Conservation (phyloP, 2,797 vertebrate species). For the Geotrypetes seraphini region DNA sequence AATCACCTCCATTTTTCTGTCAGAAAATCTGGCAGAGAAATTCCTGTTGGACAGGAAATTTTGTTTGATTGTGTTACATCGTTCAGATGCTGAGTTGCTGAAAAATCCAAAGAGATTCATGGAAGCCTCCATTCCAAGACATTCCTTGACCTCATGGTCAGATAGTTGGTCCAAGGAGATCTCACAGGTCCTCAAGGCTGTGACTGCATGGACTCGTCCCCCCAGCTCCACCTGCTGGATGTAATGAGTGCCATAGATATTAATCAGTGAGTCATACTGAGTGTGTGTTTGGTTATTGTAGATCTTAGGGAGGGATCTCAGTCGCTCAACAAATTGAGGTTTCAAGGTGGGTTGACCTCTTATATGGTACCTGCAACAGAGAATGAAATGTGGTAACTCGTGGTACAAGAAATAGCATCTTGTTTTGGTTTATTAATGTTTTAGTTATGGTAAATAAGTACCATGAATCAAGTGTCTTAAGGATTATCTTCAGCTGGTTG, state of each 20-base stretch:
- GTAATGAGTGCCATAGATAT: slow-evolving; percentile 73
- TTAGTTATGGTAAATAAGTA: too few species aligned
- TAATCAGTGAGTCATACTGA: slow-evolving; percentile 55
- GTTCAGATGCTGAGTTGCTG: slow-evolving; percentile 13
- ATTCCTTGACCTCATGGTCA: slow-evolving; percentile 55
- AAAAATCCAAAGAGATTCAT: not conserved
- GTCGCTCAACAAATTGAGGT: slow-evolving; percentile 44
- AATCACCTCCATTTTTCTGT: too few species aligned
- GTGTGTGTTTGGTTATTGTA: slow-evolving; percentile 35
- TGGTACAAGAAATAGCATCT: too few species aligned
- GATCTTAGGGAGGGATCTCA: slow-evolving; percentile 49
- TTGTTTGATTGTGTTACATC: slow-evolving; percentile 48
- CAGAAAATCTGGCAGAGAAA: slow-evolving; percentile 69
- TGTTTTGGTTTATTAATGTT: too few species aligned
- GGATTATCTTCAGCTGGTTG: too few species aligned
- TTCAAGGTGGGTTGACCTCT: slow-evolving; percentile 33
- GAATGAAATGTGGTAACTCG: too few species aligned
- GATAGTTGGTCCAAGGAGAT: slow-evolving; percentile 53
- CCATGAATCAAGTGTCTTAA: too few species aligned
- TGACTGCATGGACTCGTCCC: slow-evolving; percentile 59
- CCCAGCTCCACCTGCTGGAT: slow-evolving; percentile 63
- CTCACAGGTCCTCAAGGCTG: slow-evolving; percentile 67
- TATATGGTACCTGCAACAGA: slow-evolving; percentile 50
- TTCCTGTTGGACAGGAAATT: slow-evolving; percentile 35
- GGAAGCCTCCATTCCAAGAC: slow-evolving; percentile 59